Evolutionary conservation across 2,888 invertebrate genomes (phyloP).

Genomic region (Acronicta psi): DNA sequence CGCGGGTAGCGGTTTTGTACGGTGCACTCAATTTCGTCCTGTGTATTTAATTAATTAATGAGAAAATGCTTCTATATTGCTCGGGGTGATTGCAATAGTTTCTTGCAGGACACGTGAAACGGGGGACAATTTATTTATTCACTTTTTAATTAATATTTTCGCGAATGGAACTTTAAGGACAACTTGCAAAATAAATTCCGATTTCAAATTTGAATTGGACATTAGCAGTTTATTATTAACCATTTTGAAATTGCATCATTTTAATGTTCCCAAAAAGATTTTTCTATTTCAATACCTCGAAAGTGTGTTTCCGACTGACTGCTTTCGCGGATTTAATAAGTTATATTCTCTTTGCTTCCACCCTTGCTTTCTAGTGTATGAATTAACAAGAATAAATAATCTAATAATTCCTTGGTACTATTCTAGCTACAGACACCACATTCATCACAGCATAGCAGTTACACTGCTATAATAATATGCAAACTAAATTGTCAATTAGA

Average conservation of each 20-base stretch:
- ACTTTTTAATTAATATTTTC: neutral
- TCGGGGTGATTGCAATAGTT: conserved; percentile 8
- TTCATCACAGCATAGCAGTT: neutral
- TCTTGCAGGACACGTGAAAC: conserved; percentile 5
- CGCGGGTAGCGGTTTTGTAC: conserved; percentile 61
- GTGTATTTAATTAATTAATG: conserved; percentile 61
- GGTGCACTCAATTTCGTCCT: conserved; percentile 61
- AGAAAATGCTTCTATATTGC: conserved; percentile 49
- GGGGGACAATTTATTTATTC: neutral
- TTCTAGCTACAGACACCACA: conserved; percentile 6
- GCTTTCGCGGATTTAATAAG: too few relatives aligned
- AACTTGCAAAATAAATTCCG: neutral
- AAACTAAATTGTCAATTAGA: conserved; percentile 55
- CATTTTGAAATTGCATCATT: neutral
- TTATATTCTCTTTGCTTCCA: too few relatives aligned
- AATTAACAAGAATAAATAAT: conserved; percentile 4
- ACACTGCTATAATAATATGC: conserved; percentile 27
- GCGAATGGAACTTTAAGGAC: too few relatives aligned
- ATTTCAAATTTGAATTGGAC: neutral
- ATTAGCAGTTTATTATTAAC: too few relatives aligned
- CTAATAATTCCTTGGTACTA: neutral
- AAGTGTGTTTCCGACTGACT: neutral
- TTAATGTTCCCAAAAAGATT: neutral
- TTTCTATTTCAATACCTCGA: neutral
- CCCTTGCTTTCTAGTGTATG: neutral